phyloP scores from a whole-genome alignment of 1,140 invertebrate genomes.

The Scaptomyza pallida region DNA sequence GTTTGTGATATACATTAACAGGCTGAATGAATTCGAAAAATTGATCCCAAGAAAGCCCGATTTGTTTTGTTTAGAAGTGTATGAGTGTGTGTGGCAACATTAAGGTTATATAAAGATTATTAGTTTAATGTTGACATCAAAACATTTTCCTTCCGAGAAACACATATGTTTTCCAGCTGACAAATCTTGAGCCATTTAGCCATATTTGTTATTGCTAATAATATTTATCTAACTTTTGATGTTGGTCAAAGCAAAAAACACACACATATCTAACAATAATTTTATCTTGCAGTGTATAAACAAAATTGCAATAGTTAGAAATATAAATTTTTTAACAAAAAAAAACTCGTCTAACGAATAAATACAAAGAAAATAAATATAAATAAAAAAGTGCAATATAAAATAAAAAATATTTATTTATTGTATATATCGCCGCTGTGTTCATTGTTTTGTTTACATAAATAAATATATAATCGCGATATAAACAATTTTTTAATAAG shows the following conservation, averaged over 20 bases:
- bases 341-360: conserved; percentile 13
- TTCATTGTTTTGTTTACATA: conserved; percentile 42
- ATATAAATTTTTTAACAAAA: conserved; percentile 21
- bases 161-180: not conserved
- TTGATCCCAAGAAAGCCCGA: conserved; percentile 45
- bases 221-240: not conserved
- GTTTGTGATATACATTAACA: conserved; percentile 62
- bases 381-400: conserved; percentile 46
- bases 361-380: conserved; percentile 15
- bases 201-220: not conserved
- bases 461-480: not conserved
- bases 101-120: conserved; percentile 61
- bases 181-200: not conserved
- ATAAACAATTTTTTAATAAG: conserved; percentile 18
- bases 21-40: conserved; percentile 50
- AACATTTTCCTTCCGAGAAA: not conserved
- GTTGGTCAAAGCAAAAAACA: not conserved
- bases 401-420: conserved; percentile 23
- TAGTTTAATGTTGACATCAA: not conserved
- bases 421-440: conserved; percentile 36
- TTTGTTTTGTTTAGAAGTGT: conserved; percentile 40
- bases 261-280: not conserved
- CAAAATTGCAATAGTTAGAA: conserved; percentile 58
- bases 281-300: conserved; percentile 35
- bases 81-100: conserved; percentile 28